A percentile compares a stretch with the other conserved stretches of the same genome.
These are phyloP conservation scores for Vicugna pacos DNA, from an alignment of 2,113 vertebrate species.

Conservation along the genomic window DNA sequence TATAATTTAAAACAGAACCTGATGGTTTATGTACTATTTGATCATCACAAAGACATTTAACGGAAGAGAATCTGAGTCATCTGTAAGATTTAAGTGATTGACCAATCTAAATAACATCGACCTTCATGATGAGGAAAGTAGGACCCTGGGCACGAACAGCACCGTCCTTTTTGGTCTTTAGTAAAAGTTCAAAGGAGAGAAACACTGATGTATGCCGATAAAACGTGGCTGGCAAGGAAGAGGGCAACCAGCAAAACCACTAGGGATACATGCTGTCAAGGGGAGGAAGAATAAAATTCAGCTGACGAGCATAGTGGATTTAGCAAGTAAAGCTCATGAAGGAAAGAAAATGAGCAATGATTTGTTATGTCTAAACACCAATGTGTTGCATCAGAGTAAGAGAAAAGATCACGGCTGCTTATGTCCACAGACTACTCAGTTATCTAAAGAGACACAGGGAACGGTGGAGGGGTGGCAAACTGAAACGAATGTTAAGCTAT, in stretches of 20 bases:
- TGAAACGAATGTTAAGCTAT: not conserved
- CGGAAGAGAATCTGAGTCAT: not conserved
- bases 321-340: not conserved
- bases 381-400: not conserved
- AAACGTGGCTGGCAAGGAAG: not conserved
- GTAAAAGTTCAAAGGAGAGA: constrained; percentile 18
- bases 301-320: not conserved
- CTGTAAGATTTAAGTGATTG: not conserved
- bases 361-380: not conserved
- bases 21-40: not conserved
- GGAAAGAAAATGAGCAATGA: not conserved
- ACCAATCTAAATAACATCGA: not conserved
- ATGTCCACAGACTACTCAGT: not conserved
- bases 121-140: not conserved
- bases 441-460: not conserved
- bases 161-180: constrained; percentile 2
- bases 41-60: not conserved
- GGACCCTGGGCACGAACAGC: constrained; percentile 4
- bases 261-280: not conserved
- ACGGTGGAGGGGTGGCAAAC: not conserved
- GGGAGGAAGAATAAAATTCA: constrained; percentile 22
- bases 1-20: constrained; percentile 20
- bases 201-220: not conserved
- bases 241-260: not conserved
- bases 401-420: not conserved